phyloP scores from a whole-genome alignment of 2,797 vertebrate genomes.

The Poeciliopsis presidionis region DNA sequence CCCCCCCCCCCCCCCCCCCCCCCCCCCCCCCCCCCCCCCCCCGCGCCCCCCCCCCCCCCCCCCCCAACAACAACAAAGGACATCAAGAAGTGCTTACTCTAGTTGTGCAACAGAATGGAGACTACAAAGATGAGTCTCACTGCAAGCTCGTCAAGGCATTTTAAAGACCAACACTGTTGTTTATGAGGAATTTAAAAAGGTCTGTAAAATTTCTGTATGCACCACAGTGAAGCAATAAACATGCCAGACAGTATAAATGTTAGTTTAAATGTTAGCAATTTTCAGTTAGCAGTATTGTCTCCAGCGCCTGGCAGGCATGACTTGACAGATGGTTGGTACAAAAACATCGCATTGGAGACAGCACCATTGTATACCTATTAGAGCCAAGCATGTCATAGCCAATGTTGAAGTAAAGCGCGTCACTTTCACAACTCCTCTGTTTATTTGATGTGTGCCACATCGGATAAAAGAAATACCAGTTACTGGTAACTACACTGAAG shows the following conservation, averaged over 20 bases:
- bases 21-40: too few species aligned
- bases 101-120: not conserved
- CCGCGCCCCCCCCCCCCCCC: too few species aligned
- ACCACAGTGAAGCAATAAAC: not conserved
- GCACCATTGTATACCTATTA: not conserved
- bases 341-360: not conserved
- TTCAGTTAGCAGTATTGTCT: not conserved
- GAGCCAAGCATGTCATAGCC: not conserved
- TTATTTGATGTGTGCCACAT: not conserved
- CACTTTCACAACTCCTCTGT: not conserved
- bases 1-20: too few species aligned
- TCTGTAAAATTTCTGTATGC: not conserved
- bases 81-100: not conserved
- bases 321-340: not conserved
- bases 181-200: not conserved
- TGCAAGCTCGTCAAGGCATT: not conserved
- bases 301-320: not conserved
- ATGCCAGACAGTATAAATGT: not conserved
- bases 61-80: not conserved
- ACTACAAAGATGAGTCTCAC: not conserved
- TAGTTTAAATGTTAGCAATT: slow-evolving; percentile 1
- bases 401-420: not conserved
- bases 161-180: not conserved
- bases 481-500: not conserved
- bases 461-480: not conserved